Evolutionary conservation across 2,797 vertebrate species (phyloP), one percentile per base, ranked within the genome.

Genomic region (Salarias fasciatus): DNA sequence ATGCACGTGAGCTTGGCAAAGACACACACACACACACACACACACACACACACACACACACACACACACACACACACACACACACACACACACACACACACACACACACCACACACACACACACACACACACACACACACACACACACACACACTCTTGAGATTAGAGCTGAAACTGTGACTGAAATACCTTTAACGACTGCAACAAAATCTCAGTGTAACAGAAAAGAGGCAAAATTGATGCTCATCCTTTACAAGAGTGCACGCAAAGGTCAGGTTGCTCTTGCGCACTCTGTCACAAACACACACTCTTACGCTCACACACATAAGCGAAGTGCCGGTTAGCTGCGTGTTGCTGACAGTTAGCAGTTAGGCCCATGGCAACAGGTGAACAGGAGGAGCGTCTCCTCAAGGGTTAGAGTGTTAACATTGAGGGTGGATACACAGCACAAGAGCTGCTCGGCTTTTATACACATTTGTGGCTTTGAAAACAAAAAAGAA

Each of bases 341-440:
- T 84, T 77, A 86, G 81, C 74, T 53, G 58, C 56, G 69, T 59
- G 53, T 73, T 52, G 69, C 18, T 72, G 52, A 69, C 45, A 55
- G 80, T 80, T 60, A 87, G 81, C 69, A 47, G 77, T 78, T 79
- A 84, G 71, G 38, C 75, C 61, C 59, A 65, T 49, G 57, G 73
- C 72, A 81, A 60, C 72, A 87, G 63, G 77, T 63, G 53, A 84
- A 54, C 58, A 80, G 44, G 67, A 82, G 75, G 61, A 84, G 74
- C 15, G 8, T 69, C 47, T 88, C 72, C 69, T 69, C 68, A 37
- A 49, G 63, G 79, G 77, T 88, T 87, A 89, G 84, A 57, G 70
- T 11, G 84, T 88, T 86, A 86, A 88, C 88, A 66, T 14, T 44
- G 43, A 41, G 9, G 36, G 61, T 82, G 75, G 87, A 86, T 84